Conservation (phyloP, 2,888 invertebrate species). For the Brachyptera risi region DNA sequence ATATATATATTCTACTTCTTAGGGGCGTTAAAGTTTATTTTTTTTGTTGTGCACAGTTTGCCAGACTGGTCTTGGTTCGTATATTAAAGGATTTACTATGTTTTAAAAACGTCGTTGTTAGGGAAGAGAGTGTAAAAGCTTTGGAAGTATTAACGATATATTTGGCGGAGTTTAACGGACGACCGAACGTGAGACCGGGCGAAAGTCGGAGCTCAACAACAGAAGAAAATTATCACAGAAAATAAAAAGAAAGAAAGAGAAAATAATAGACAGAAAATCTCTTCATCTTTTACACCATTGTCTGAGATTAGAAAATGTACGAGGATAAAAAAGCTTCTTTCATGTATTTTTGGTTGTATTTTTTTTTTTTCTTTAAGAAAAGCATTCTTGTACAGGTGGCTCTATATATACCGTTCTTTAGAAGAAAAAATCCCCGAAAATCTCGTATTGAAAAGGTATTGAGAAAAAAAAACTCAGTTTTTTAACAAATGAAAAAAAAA, state of each 20-base stretch:
- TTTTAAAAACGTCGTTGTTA: background rate
- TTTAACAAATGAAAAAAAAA: conserved; percentile 12
- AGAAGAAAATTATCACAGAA: conserved; percentile 10
- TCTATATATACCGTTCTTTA: conserved; percentile 6
- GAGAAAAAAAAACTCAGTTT: background rate
- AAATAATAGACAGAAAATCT: conserved; percentile 18
- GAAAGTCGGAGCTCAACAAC: conserved; percentile 1
- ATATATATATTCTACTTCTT: conserved; percentile 7
- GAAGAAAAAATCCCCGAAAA: background rate
- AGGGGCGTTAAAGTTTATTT: background rate
- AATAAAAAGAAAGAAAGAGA: conserved; percentile 10
- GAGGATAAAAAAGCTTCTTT: background rate
- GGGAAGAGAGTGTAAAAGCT: background rate
- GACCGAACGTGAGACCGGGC: background rate
- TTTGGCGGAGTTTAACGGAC: background rate
- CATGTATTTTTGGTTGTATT: background rate
- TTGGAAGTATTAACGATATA: conserved; percentile 13
- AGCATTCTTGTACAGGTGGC: conserved; percentile 4
- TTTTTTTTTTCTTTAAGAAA: too few relatives aligned
- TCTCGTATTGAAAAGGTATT: background rate
- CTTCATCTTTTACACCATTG: conserved; percentile 12
- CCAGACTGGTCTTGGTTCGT: background rate
- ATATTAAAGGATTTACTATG: conserved; percentile 17
- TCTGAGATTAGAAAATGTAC: background rate
- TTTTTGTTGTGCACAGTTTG: background rate